A percentile compares a stretch with the other conserved stretches of the same genome.
These are phyloP conservation scores for Parasteatoda tepidariorum DNA, from an alignment of 1,140 invertebrate species.

Conservation along the genomic window DNA sequence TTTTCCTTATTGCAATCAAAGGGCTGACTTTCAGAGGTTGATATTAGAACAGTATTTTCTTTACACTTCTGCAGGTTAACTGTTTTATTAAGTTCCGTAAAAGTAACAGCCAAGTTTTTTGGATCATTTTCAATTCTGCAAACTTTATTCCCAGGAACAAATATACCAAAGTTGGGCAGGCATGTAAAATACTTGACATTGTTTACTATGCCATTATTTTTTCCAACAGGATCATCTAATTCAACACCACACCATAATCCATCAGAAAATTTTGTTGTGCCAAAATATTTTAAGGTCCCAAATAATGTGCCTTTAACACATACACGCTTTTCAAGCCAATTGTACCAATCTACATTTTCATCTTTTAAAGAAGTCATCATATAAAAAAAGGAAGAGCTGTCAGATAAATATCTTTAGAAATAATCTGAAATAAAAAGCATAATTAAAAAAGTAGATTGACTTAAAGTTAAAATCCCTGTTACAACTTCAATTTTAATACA, in stretches of 20 bases:
- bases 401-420: too few relatives aligned
- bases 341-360: not conserved
- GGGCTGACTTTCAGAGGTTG: too few relatives aligned
- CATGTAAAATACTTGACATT: constrained; percentile 69
- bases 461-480: too few relatives aligned
- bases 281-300: constrained; percentile 68
- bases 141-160: constrained; percentile 70
- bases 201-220: constrained; percentile 74
- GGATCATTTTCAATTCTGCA: constrained; percentile 63
- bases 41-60: too few relatives aligned
- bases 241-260: constrained; percentile 73
- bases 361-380: too few relatives aligned
- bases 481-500: too few relatives aligned
- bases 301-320: constrained; percentile 4
- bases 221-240: constrained; percentile 72
- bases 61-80: too few relatives aligned
- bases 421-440: too few relatives aligned
- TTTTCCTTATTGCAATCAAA: not conserved
- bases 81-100: not conserved
- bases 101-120: not conserved
- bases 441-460: too few relatives aligned
- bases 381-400: too few relatives aligned
- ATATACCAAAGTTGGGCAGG: constrained; percentile 65
- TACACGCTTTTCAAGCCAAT: constrained; percentile 87
- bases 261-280: constrained; percentile 70